A percentile compares a stretch with the other conserved stretches of the same genome.
These are phyloP conservation scores for Muntiacus reevesi DNA, from an alignment of 2,113 vertebrate genomes.

Conservation along the genomic window DNA sequence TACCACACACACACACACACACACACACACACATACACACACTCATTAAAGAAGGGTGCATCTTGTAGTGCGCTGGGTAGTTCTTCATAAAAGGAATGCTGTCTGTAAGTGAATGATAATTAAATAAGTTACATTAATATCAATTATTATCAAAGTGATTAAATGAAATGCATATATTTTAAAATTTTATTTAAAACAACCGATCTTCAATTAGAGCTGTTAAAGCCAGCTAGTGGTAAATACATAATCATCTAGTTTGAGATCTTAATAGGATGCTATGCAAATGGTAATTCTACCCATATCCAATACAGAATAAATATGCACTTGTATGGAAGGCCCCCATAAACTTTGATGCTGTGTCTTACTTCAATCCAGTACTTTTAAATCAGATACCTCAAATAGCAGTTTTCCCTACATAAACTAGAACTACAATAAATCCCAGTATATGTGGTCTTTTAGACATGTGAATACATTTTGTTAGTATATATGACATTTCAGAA, in stretches of 20 bases:
- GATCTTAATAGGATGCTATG: neutral
- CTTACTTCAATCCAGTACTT: slow-evolving; percentile 36
- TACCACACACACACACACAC: too few species aligned
- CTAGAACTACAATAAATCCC: slow-evolving; percentile 53
- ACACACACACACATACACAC: neutral
- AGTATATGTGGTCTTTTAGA: slow-evolving; percentile 38
- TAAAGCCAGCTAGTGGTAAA: neutral
- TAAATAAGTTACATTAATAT: slow-evolving; percentile 30
- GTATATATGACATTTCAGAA: slow-evolving; percentile 29
- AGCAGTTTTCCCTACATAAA: slow-evolving; percentile 44
- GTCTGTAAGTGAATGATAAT: slow-evolving; percentile 14
- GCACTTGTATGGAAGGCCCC: slow-evolving; percentile 3
- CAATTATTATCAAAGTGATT: slow-evolving; percentile 37
- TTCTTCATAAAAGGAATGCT: slow-evolving; percentile 38
- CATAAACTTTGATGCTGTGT: slow-evolving; percentile 42
- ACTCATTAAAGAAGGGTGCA: neutral
- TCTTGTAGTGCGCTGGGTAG: neutral
- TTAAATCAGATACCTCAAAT: slow-evolving; percentile 53
- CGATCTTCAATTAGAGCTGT: neutral
- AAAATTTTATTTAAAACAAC: slow-evolving; percentile 27
- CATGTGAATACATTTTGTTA: slow-evolving; percentile 43
- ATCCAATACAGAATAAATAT: slow-evolving; percentile 2
- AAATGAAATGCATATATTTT: slow-evolving; percentile 13
- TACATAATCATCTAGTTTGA: neutral
- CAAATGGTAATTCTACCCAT: slow-evolving; percentile 35